Conservation (phyloP, 2,797 vertebrate species). For the Dendrocincla fuliginosa region DNA sequence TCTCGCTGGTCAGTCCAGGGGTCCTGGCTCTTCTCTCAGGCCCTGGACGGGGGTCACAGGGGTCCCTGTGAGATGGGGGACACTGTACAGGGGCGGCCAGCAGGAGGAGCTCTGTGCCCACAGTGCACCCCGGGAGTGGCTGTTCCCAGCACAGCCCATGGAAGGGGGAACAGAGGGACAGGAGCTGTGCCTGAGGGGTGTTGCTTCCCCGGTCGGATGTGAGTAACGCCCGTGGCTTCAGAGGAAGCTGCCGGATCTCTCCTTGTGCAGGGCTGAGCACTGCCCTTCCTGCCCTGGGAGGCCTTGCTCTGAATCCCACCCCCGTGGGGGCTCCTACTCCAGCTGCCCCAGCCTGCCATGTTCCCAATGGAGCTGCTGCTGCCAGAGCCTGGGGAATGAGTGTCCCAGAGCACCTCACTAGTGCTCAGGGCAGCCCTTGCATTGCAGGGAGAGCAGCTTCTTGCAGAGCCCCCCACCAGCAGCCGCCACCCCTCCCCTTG, state of each 20-base stretch:
- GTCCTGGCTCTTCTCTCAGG: neutral
- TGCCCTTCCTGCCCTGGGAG: neutral
- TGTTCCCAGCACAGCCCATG: neutral
- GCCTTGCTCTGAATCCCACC: neutral
- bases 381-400: neutral
- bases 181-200: neutral
- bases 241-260: neutral
- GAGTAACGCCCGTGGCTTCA: neutral
- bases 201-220: neutral
- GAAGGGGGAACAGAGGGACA: neutral
- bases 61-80: neutral
- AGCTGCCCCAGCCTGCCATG: neutral
- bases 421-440: neutral
- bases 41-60: fast-evolving
- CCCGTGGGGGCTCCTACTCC: neutral
- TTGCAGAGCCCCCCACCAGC: neutral
- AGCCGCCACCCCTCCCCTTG: neutral
- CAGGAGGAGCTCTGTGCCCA: neutral
- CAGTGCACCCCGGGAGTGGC: neutral
- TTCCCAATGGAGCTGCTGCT: neutral
- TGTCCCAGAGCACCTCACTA: neutral
- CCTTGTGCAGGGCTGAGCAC: neutral
- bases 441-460: neutral
- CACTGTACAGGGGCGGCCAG: neutral
- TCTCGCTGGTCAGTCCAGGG: neutral